Conservation (phyloP, 1,140 invertebrate species). For the Spodoptera litura region DNA sequence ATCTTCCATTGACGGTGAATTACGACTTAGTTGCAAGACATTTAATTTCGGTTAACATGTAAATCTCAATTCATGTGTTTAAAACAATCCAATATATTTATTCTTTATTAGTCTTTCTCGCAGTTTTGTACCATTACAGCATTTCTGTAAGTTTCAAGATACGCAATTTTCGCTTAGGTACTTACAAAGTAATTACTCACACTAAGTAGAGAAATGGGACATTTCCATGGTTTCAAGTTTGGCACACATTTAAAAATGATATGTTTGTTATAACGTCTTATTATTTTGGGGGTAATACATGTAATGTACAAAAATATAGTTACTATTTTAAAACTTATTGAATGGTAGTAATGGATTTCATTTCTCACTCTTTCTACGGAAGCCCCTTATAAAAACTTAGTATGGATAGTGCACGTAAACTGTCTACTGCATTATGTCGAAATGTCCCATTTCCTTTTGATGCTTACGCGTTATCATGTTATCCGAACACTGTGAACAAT, state of each 20-base stretch:
- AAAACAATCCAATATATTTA: slow-evolving; percentile 10
- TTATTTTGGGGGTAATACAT: slow-evolving; percentile 3
- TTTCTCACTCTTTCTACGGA: slow-evolving; percentile 53
- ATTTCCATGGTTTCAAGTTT: slow-evolving; percentile 61
- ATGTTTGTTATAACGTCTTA: slow-evolving; percentile 50
- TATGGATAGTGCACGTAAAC: slow-evolving; percentile 43
- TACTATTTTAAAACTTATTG: slow-evolving; percentile 13
- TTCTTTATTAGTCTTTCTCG: slow-evolving; percentile 13
- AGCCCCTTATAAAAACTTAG: slow-evolving; percentile 55
- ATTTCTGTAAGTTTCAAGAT: slow-evolving; percentile 28
- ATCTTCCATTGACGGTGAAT: slow-evolving; percentile 7
- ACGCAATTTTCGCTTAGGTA: slow-evolving; percentile 45
- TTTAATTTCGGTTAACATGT: background rate
- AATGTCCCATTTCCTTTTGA: slow-evolving; percentile 63
- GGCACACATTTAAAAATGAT: slow-evolving; percentile 66
- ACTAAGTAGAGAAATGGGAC: slow-evolving; percentile 66
- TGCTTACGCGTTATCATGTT: slow-evolving; percentile 31
- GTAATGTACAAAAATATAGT: slow-evolving; percentile 39
- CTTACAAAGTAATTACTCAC: slow-evolving; percentile 52
- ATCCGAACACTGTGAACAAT: slow-evolving; percentile 33
- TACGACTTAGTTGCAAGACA: slow-evolving; percentile 14
- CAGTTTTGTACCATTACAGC: slow-evolving; percentile 49
- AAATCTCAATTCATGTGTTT: background rate
- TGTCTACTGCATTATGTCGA: slow-evolving; percentile 46
- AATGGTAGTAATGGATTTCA: background rate